Evolutionary conservation across 1,140 invertebrate genomes (phyloP), one percentile per base, ranked within the genome.

Genomic region (Drepana arcuata): DNA sequence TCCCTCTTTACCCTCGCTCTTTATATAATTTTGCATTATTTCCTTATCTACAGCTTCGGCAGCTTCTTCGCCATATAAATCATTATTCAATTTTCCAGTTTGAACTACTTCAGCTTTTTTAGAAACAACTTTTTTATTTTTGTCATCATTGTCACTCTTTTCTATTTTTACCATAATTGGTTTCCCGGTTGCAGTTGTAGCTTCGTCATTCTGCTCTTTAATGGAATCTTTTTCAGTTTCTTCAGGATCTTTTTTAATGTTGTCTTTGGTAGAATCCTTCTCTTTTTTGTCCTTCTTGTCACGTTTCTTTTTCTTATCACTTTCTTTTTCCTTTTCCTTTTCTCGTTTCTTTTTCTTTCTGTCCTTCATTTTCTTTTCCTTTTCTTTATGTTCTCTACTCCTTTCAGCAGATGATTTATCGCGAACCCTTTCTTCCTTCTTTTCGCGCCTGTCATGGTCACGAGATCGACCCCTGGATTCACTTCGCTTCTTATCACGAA

Each of bases 271-370:
- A n/a, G n/a, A n/a, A n/a, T n/a, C 64, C 39, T 75, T 77, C 1
- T 85, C 79, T 48, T 82, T 83, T 37, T 75, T 84, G 6, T 82
- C 81, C 39, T 77, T 83, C 44, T 81, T 84, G 27, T 84, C 83
- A 14, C 70, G 72, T 56, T 74, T 83, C 39, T 78, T 81, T 44
- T 81, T 82, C 46, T 83, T 82, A 43, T 84, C 73, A 7, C 34
- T 40, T 30, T 81, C 72, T 45, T 84, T 84, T 57, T 81, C 72
- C 44, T 84, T 84, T 57, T 84, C 84, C 40, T 80, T 80, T 58
- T 79, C 63, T 30, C 64, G 54, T 43, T 79, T 74, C 49, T 84
- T 79, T 45, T 68, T 84, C 41, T 83, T 80, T 36, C 79, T 71
- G 25, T 83, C 75, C 53, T 84, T 83, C 10, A 78, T 56, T 42